phyloP scores from a whole-genome alignment of 2,113 vertebrate species.

The Heterochromis multidens region DNA sequence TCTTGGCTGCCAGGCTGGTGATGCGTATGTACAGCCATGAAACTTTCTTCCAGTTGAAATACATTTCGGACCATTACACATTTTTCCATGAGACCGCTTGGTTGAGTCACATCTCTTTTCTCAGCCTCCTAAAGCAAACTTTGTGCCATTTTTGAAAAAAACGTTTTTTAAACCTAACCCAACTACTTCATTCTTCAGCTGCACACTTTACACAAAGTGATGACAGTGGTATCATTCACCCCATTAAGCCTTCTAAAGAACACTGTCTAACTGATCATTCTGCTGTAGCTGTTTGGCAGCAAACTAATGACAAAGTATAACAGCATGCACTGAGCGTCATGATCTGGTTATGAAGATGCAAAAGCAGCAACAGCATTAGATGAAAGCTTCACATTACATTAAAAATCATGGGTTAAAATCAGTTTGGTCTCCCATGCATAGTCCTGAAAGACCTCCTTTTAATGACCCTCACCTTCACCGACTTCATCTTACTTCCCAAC shows the following conservation, averaged over 20 bases:
- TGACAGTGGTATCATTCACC: neutral
- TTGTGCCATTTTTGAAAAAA: no score
- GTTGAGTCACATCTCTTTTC: no score
- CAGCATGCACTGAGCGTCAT: neutral
- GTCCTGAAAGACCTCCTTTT: neutral
- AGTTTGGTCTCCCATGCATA: neutral
- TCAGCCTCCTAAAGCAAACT: no score
- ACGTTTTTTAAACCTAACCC: no score
- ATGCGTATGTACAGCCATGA: neutral
- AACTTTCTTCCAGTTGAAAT: neutral
- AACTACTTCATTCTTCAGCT: neutral
- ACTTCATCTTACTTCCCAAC: slow-evolving; percentile 93
- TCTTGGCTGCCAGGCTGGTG: neutral
- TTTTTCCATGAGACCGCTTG: neutral
- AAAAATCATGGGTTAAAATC: neutral
- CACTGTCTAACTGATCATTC: no score
- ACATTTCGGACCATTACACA: neutral
- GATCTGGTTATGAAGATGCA: neutral
- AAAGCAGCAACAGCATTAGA: neutral
- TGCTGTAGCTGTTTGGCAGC: neutral
- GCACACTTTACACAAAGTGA: neutral
- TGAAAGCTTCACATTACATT: fast-evolving
- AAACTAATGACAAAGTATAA: neutral
- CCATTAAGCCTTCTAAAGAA: neutral
- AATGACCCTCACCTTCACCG: slow-evolving; percentile 82